Evolutionary conservation across 2,888 invertebrate genomes (phyloP).

Genomic region (Acrobasis repandana): DNA sequence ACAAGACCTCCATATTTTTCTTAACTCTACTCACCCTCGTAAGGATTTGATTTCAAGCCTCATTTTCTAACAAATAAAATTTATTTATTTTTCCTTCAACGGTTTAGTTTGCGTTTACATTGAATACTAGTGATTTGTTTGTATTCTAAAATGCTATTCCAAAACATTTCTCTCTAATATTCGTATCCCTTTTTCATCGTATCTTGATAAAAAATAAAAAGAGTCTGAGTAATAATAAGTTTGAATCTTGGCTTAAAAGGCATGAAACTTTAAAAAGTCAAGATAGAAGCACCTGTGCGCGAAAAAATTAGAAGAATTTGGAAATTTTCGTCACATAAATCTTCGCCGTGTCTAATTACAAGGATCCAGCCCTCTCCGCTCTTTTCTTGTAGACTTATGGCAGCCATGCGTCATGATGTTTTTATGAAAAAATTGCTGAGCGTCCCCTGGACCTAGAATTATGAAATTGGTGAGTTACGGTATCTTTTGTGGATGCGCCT

Average conservation of each 20-base stretch:
- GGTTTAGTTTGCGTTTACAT: background rate
- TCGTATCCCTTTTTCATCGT: conserved; percentile 6
- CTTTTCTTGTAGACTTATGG: conserved; percentile 72
- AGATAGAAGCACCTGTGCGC: conserved; percentile 58
- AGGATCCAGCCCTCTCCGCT: conserved; percentile 65
- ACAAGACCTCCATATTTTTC: conserved; percentile 55
- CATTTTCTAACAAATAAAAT: background rate
- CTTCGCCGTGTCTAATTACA: conserved; percentile 76
- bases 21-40: conserved; percentile 42
- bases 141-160: background rate
- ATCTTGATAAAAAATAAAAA: conserved; percentile 32
- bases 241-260: conserved; percentile 32
- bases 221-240: conserved; percentile 37
- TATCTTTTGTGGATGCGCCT: conserved; percentile 35
- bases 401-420: conserved; percentile 74
- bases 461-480: conserved; percentile 50
- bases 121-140: background rate
- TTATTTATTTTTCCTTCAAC: conserved; percentile 1
- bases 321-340: conserved; percentile 74
- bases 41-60: background rate
- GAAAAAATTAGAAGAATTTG: conserved; percentile 75
- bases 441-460: conserved; percentile 53
- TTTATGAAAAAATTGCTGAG: conserved; percentile 67
- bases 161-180: background rate
- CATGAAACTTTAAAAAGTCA: conserved; percentile 38